These are phyloP conservation scores for Galerucella pusilla DNA, from an alignment of 2,888 invertebrate species.

Conservation along the genomic window DNA sequence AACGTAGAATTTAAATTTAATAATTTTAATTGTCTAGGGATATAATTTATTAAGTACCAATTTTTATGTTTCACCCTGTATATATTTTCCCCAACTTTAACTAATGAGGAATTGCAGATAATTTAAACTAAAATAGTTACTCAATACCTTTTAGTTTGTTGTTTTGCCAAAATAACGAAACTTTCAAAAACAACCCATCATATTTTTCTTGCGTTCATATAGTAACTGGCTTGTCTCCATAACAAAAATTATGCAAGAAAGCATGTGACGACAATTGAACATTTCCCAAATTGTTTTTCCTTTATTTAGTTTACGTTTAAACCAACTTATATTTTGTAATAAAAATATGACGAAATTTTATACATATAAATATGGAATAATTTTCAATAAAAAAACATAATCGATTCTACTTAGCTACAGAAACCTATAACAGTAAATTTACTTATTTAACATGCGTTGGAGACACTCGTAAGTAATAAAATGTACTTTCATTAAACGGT, in stretches of 20 bases:
- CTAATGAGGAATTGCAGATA: no score
- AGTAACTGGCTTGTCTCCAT: background rate
- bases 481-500: background rate
- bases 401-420: background rate
- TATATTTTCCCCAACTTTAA: no score
- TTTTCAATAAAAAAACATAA: background rate
- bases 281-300: conserved; percentile 32
- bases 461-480: background rate
- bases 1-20: no score
- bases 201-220: background rate
- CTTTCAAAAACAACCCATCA: background rate
- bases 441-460: background rate
- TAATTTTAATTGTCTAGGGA: no score
- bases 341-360: conserved; percentile 8
- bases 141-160: background rate
- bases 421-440: background rate
- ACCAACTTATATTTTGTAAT: conserved; percentile 13
- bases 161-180: background rate
- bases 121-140: background rate
- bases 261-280: conserved; percentile 10
- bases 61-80: no score
- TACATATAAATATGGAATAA: conserved; percentile 19
- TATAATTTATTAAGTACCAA: no score
- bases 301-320: conserved; percentile 1
- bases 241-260: background rate